phyloP scores from a whole-genome alignment of 2,113 vertebrate genomes.

The Cygnus atratus region DNA sequence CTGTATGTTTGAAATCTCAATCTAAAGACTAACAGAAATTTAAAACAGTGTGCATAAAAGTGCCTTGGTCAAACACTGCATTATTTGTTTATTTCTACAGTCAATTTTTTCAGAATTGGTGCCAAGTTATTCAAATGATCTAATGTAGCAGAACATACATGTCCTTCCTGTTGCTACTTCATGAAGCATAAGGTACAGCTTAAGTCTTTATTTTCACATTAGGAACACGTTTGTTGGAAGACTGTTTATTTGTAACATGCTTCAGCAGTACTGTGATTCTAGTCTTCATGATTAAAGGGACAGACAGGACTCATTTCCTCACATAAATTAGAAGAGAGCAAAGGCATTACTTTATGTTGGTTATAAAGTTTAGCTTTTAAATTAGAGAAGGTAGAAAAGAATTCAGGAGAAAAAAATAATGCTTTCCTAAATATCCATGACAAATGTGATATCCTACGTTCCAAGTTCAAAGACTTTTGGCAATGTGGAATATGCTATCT shows the following conservation, averaged over 20 bases:
- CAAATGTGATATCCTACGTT: not conserved
- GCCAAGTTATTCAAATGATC: not conserved
- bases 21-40: not conserved
- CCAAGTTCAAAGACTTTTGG: not conserved
- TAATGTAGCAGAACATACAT: not conserved
- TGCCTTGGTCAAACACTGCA: not conserved
- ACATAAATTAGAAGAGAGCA: not conserved
- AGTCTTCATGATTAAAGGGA: not conserved
- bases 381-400: not conserved
- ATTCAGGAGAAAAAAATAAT: not conserved
- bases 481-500: not conserved
- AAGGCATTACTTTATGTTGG: not conserved
- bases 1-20: not conserved
- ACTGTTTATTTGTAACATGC: not conserved
- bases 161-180: not conserved
- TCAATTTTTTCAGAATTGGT: not conserved
- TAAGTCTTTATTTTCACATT: not conserved
- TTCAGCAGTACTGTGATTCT: not conserved
- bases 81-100: not conserved
- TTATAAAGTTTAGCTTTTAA: not conserved
- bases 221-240: not conserved
- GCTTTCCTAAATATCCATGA: not conserved
- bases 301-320: not conserved
- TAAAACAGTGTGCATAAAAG: not conserved
- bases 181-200: not conserved